These are phyloP conservation scores for Galbula dea DNA, from an alignment of 2,113 vertebrate species.

Conservation along the genomic window DNA sequence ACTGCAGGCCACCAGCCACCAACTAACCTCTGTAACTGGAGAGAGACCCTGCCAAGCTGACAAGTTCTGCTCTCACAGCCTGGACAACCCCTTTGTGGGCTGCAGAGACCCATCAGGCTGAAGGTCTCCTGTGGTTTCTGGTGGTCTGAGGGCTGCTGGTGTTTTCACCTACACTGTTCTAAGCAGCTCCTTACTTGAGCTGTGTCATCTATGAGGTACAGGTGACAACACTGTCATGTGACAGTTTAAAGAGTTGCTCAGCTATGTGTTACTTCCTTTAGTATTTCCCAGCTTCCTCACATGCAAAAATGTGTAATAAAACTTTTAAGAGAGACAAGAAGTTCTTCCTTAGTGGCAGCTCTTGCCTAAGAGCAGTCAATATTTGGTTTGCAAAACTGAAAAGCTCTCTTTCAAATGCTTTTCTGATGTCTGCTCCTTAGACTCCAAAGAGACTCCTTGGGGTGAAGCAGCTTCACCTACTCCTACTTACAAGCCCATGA, in stretches of 20 bases:
- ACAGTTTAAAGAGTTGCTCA: not conserved
- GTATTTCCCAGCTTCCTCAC: not conserved
- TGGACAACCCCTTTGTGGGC: not conserved
- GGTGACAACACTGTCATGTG: not conserved
- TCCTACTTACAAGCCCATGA: not conserved
- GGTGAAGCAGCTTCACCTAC: conserved; percentile 28
- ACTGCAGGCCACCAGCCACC: not conserved
- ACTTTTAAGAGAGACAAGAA: not conserved
- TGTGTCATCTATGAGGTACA: not conserved
- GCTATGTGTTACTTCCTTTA: not conserved
- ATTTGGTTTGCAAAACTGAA: not conserved
- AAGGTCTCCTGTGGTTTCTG: not conserved
- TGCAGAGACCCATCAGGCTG: not conserved
- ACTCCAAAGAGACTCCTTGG: conserved; percentile 5
- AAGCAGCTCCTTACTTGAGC: not conserved
- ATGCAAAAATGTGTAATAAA: not conserved
- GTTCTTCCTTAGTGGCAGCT: not conserved
- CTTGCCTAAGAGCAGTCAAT: not conserved
- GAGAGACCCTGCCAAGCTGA: not conserved
- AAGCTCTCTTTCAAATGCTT: not conserved
- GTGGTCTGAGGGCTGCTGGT: no score
- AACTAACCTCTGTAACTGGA: not conserved
- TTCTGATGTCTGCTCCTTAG: conserved; percentile 8
- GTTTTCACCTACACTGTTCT: not conserved
- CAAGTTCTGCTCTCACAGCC: not conserved